Percentiles rank a stretch among this genome's conserved stretches.
Evolutionary conservation across 2,113 vertebrate species (phyloP).

Genomic region (Chelonoidis abingdonii): DNA sequence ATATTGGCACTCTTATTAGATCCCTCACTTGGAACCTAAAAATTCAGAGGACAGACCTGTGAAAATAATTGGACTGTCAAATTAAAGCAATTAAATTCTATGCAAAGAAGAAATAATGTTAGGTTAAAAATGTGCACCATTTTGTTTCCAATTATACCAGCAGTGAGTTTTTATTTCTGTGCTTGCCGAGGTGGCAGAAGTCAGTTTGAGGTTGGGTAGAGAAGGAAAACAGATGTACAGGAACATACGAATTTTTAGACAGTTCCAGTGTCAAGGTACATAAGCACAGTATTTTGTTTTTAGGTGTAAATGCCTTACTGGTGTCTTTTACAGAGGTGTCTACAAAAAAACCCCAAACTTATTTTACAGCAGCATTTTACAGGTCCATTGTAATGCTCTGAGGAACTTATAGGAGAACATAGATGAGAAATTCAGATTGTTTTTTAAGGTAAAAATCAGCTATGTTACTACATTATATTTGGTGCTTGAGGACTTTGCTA

Average conservation of each 20-base stretch:
- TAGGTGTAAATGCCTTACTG: neutral
- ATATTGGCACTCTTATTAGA: neutral
- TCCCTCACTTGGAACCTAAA: neutral
- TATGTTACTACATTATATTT: neutral
- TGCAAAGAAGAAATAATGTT: neutral
- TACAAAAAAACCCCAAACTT: neutral
- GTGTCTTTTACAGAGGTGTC: neutral
- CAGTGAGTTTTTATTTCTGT: neutral
- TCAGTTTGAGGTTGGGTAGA: neutral
- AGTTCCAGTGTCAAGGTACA: neutral
- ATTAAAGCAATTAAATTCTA: neutral
- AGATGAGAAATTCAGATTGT: no score
- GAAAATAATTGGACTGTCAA: neutral
- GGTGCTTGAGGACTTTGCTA: neutral
- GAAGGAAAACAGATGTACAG: neutral
- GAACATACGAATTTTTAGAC: neutral
- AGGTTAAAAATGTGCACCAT: neutral
- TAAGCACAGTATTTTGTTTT: neutral
- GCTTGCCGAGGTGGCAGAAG: neutral
- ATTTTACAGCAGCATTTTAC: neutral
- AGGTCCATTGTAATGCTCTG: neutral
- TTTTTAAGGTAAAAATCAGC: neutral
- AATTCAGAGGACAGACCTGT: neutral
- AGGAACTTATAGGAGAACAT: no score
- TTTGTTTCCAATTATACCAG: neutral